phyloP scores from a whole-genome alignment of 2,113 vertebrate genomes.

The Daubentonia madagascariensis region DNA sequence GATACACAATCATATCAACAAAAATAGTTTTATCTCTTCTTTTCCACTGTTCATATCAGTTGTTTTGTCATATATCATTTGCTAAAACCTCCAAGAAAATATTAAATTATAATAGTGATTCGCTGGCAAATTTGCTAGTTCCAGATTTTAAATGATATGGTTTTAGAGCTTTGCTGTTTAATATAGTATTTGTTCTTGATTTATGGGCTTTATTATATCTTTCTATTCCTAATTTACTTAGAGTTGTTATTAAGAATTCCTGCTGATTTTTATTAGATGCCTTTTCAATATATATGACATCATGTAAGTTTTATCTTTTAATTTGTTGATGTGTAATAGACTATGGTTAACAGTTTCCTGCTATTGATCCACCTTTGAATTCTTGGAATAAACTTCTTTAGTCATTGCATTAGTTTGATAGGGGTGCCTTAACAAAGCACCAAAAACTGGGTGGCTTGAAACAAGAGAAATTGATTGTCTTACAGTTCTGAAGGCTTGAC shows the following conservation, averaged over 20 bases:
- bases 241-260: not conserved
- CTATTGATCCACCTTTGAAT: not conserved
- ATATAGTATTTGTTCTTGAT: conserved; percentile 13
- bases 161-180: not conserved
- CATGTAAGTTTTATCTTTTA: not conserved
- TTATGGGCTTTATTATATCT: not conserved
- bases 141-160: not conserved
- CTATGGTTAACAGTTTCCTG: not conserved
- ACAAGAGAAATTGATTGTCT: not conserved
- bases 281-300: not conserved
- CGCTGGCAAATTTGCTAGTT: not conserved
- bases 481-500: not conserved
- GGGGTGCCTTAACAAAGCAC: not conserved
- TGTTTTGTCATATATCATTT: not conserved
- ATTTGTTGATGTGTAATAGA: not conserved
- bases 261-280: not conserved
- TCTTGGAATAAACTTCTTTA: not conserved
- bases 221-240: not conserved
- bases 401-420: not conserved
- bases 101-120: not conserved
- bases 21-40: not conserved
- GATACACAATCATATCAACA: not conserved
- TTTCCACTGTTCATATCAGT: not conserved
- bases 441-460: not conserved
- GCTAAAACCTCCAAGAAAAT: not conserved